A percentile compares a stretch with the other conserved stretches of the same genome.
phyloP scores from a whole-genome alignment of 35 echinoderm and acorn worm genomes.

The Anneissia japonica region DNA sequence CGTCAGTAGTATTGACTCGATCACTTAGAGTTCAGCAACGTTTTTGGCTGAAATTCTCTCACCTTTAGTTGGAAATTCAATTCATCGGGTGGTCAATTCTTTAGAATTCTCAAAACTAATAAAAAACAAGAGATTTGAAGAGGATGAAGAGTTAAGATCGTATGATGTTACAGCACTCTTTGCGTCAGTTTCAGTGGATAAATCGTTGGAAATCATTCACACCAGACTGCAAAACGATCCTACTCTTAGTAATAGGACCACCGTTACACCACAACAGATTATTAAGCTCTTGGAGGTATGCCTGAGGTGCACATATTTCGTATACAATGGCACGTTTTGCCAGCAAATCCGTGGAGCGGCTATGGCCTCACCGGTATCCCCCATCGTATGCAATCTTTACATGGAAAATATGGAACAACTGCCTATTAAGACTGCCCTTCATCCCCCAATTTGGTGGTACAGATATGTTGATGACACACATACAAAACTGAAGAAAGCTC shows the following conservation, averaged over 20 bases:
- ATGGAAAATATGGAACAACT: neutral
- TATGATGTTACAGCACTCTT: constrained; percentile 1
- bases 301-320: neutral
- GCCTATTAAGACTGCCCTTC: neutral
- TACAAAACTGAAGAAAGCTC: neutral
- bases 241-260: neutral
- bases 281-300: neutral
- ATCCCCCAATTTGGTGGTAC: neutral
- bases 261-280: neutral
- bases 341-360: neutral
- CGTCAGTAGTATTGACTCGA: neutral
- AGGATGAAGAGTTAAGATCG: neutral
- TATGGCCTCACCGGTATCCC: neutral
- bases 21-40: neutral
- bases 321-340: neutral
- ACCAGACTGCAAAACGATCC: neutral
- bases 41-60: neutral
- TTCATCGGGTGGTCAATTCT: neutral
- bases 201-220: neutral
- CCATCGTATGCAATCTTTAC: neutral
- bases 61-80: neutral
- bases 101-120: neutral
- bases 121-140: neutral
- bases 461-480: neutral
- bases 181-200: neutral